These are phyloP conservation scores for Cnemophilus loriae DNA, from an alignment of 2,113 vertebrate genomes.

Conservation along the genomic window DNA sequence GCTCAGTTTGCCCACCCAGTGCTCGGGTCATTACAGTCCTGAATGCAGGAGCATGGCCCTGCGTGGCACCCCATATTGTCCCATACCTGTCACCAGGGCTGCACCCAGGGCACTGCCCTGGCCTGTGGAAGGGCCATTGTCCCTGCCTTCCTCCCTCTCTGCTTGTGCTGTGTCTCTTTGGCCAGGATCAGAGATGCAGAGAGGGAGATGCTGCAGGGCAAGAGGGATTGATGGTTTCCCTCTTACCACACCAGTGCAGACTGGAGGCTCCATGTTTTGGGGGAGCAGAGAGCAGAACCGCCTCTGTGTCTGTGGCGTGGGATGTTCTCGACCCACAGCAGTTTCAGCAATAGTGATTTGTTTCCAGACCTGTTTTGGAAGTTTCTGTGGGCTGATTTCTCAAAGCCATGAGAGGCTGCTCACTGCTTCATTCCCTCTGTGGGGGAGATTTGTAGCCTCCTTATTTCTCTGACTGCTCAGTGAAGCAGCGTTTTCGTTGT, in stretches of 20 bases:
- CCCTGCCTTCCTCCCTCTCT: not conserved
- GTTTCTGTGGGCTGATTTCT: not conserved
- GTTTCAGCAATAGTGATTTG: not conserved
- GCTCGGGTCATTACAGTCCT: not conserved
- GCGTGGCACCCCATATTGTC: accelerated
- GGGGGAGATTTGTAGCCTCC: slow-evolving; percentile 8
- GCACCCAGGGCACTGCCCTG: not conserved
- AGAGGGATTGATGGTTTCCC: not conserved
- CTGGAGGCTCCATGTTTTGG: not conserved
- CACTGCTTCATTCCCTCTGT: not conserved
- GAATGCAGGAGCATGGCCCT: not conserved
- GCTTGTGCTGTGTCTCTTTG: not conserved
- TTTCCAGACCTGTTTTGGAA: not conserved
- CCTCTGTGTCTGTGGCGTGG: not conserved
- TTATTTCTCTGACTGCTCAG: not conserved
- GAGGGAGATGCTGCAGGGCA: not conserved
- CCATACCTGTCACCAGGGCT: not conserved
- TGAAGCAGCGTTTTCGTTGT: not conserved
- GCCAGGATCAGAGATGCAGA: not conserved
- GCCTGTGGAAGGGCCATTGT: not conserved
- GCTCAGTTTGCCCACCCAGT: not conserved
- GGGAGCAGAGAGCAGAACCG: not conserved
- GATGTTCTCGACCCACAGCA: not conserved
- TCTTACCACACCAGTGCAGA: not conserved
- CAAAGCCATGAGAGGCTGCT: not conserved